phyloP scores from a whole-genome alignment of 2,797 vertebrate species.

The Apogon talboti region DNA sequence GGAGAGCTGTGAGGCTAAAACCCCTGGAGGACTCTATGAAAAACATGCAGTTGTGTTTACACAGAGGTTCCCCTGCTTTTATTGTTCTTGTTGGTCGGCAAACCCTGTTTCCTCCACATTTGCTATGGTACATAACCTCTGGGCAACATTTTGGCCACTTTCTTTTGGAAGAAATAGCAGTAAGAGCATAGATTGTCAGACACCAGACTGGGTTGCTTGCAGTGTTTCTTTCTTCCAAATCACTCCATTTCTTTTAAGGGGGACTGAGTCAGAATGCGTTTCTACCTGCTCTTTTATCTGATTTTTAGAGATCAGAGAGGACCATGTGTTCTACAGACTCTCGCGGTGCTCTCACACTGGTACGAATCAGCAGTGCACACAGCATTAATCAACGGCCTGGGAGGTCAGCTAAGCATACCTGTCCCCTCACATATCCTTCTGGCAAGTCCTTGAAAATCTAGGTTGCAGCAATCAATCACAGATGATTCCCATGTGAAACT shows the following conservation, averaged over 20 bases:
- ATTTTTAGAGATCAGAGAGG: constrained; percentile 36
- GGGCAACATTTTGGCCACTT: constrained; percentile 60
- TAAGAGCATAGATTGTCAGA: constrained; percentile 55
- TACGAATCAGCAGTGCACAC: constrained; percentile 71
- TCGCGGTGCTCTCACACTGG: constrained; percentile 55
- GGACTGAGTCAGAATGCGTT: constrained; percentile 39
- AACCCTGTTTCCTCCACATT: constrained; percentile 60
- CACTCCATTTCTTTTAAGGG: constrained; percentile 54
- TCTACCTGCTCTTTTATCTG: constrained; percentile 54
- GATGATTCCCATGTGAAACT: constrained; percentile 61
- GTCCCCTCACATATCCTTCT: constrained; percentile 64
- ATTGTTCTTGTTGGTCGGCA: constrained; percentile 60
- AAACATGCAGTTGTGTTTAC: constrained; percentile 70
- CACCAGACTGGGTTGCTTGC: constrained; percentile 44
- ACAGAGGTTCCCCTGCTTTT: constrained; percentile 70
- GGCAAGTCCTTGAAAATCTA: constrained; percentile 77
- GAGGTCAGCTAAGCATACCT: constrained; percentile 73
- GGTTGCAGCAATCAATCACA: constrained; percentile 77
- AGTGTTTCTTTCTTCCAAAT: constrained; percentile 70
- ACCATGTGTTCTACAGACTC: constrained; percentile 45
- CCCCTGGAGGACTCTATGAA: constrained; percentile 59
- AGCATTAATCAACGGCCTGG: constrained; percentile 77
- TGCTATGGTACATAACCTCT: constrained; percentile 50
- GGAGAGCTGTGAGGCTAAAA: constrained; percentile 59
- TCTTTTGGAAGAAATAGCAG: constrained; percentile 60